These are phyloP conservation scores for Channa maculata DNA, from an alignment of 2,113 vertebrate species.

Conservation along the genomic window DNA sequence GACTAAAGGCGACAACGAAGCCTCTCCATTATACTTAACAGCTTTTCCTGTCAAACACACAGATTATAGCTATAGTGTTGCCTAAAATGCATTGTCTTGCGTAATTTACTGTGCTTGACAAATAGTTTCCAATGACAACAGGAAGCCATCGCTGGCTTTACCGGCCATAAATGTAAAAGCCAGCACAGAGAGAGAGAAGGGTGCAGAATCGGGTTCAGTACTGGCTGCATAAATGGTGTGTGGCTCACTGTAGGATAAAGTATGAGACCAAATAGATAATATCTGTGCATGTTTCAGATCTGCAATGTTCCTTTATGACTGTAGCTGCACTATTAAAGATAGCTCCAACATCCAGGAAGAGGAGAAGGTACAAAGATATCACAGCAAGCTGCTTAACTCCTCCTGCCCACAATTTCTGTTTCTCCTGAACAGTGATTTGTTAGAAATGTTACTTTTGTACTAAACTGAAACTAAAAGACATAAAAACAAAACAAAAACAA, in stretches of 20 bases:
- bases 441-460: too few species aligned
- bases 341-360: too few species aligned
- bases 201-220: not conserved
- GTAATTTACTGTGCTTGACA: constrained; percentile 17
- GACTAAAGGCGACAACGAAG: not conserved
- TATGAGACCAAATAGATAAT: constrained; percentile 7
- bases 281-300: constrained; percentile 25
- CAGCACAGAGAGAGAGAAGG: not conserved
- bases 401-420: too few species aligned
- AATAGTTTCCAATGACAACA: constrained; percentile 20
- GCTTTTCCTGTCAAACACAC: constrained; percentile 51
- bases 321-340: too few species aligned
- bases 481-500: too few species aligned
- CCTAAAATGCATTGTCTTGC: not conserved
- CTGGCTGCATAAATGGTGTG: not conserved
- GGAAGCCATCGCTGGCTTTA: constrained; percentile 16
- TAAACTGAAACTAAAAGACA: too few species aligned
- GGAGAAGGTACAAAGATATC: too few species aligned
- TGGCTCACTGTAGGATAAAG: not conserved
- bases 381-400: too few species aligned
- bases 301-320: not conserved
- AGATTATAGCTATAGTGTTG: constrained; percentile 22
- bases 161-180: constrained; percentile 39
- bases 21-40: not conserved
- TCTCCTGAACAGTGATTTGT: too few species aligned